Evolutionary conservation across 2,797 vertebrate species (phyloP).

Genomic region (Microctenopoma steveboyesi): DNA sequence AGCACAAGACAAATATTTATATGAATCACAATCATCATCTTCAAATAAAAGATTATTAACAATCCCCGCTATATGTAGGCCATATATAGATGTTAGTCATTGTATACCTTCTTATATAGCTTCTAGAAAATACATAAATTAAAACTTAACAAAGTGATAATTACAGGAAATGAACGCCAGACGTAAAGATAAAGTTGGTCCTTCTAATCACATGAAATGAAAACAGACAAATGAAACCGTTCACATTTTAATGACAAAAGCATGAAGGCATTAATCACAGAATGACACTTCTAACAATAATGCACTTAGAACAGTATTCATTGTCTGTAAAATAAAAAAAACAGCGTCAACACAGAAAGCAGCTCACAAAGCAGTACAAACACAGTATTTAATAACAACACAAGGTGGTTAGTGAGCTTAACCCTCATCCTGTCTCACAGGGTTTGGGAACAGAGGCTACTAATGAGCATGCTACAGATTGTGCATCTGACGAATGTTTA

Average conservation of each 20-base stretch:
- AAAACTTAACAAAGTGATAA: background rate
- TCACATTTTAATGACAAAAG: conserved; percentile 74
- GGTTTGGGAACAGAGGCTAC: conserved; percentile 67
- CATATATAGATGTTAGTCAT: background rate
- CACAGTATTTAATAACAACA: conserved; percentile 58
- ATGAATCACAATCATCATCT: no score
- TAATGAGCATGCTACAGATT: conserved; percentile 86
- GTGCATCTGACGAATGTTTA: conserved; percentile 94
- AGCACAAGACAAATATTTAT: background rate
- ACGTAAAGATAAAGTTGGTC: background rate
- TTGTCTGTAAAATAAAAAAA: conserved; percentile 63
- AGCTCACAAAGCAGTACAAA: conserved; percentile 59
- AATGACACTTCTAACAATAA: conserved; percentile 72
- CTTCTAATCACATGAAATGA: conserved; percentile 17
- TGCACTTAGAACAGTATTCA: conserved; percentile 66
- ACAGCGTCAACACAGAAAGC: conserved; percentile 56
- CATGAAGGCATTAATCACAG: conserved; percentile 75
- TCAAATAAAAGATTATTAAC: no score
- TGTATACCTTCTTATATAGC: no score
- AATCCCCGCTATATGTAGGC: no score
- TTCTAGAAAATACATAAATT: background rate
- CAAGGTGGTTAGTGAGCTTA: conserved; percentile 72
- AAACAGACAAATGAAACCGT: conserved; percentile 34
- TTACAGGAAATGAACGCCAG: conserved; percentile 6
- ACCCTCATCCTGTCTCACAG: conserved; percentile 71